Base-by-base conservation (phyloP, 92 coral and sea anemone species). In the Blastomussa wellsi region DNA sequence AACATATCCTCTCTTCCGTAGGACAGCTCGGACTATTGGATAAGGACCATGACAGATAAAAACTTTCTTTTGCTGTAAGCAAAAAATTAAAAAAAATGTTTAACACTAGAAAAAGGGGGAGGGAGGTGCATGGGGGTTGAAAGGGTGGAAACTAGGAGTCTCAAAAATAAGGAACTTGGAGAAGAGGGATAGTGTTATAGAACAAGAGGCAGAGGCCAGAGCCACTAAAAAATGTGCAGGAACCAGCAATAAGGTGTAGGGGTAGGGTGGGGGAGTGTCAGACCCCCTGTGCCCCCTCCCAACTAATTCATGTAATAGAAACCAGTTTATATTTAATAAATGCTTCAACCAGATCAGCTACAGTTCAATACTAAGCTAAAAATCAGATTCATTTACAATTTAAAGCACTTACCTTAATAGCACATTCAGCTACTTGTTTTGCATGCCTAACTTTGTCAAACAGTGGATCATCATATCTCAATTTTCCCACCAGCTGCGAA, bases 1-100 rank as follows among this genome's bases (percentile, higher is more conserved):
- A 11, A 96, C 94, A 94, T 94, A 96, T 78, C 99, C 99, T 53
- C 99, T 90, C 47, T 95, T 90, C 77, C 99, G 88, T 24, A 96
- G 79, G 29, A 93, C 90, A 11, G 97, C 98, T 35, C 99, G 95
- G 12, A 96, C 98, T 37, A 96, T 95, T 12, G 99, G 97, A 80
- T 96, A 96, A 7, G 97, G 95, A 11, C 99, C 99, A 84, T 93
- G 93, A 38, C 96, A 91, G 3, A 95, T 82, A 73, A 96, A 96
- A 2, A 96, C 97, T 66, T 93, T 94, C 79, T 91, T 92, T 77
- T 89, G 82, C 99, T 96, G 88, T 33, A 51, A 62, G 28, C 32
- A 36, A 59, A 29, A 44, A 60, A 49, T 37, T 13, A 5, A 36
- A 31, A 33, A 47, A 69, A 51, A 77, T 64, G 1, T 38, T 20